phyloP scores from a whole-genome alignment of 2,888 invertebrate genomes.

The Syrista parreyssii region DNA sequence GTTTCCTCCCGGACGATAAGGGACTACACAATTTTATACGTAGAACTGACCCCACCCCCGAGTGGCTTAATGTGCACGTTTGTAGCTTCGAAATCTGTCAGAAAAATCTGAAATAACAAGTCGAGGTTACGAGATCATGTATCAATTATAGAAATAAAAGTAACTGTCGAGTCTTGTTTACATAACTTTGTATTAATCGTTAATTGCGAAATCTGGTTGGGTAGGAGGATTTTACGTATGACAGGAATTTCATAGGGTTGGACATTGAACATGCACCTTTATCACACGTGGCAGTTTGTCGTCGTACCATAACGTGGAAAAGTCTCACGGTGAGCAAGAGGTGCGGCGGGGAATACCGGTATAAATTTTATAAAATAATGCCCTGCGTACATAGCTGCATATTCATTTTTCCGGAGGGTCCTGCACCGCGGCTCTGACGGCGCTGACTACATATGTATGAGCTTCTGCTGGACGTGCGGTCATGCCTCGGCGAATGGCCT shows the following conservation, averaged over 20 bases:
- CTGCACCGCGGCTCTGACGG: slow-evolving; percentile 26
- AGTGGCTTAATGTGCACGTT: neutral
- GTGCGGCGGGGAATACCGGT: slow-evolving; percentile 28
- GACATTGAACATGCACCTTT: neutral
- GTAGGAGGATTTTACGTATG: neutral
- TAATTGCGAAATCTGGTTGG: neutral
- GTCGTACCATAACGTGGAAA: neutral
- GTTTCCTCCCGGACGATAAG: slow-evolving; percentile 61
- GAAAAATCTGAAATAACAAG: neutral
- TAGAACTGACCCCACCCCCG: slow-evolving; percentile 37
- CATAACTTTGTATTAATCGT: neutral
- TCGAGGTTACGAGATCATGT: neutral
- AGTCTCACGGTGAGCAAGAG: slow-evolving; percentile 7
- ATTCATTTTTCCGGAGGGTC: slow-evolving; percentile 59
- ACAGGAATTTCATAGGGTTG: neutral
- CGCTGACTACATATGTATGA: slow-evolving; percentile 58
- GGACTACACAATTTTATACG: slow-evolving; percentile 53
- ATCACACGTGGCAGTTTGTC: neutral
- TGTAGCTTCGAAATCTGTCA: neutral
- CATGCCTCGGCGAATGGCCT: slow-evolving; percentile 27
- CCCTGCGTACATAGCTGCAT: slow-evolving; percentile 45
- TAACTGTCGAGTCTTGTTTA: neutral
- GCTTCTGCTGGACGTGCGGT: slow-evolving; percentile 49
- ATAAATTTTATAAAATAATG: slow-evolving; percentile 55
- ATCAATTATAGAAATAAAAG: neutral